Evolutionary conservation across 1,140 invertebrate species (phyloP).

Genomic region (Akabosia matsudoensis): DNA sequence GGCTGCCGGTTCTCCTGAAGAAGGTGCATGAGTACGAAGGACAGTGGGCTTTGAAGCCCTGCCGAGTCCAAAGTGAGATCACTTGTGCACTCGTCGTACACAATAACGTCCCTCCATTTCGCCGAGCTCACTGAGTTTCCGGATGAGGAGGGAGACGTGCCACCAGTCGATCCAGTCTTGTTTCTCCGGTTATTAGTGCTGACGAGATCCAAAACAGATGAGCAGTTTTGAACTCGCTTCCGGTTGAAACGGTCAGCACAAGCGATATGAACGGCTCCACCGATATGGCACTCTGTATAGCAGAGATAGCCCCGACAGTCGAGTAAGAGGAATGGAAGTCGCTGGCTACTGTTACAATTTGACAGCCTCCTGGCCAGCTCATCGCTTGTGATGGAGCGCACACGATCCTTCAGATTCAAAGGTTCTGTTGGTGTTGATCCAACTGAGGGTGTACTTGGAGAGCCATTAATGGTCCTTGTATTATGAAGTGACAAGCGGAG

Average conservation of each 20-base stretch:
- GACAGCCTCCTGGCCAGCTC: slow-evolving; percentile 41
- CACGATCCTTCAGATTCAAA: slow-evolving; percentile 37
- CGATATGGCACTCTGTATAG: slow-evolving; percentile 69
- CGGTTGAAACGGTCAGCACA: slow-evolving; percentile 71
- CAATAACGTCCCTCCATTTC: slow-evolving; percentile 60
- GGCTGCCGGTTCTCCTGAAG: slow-evolving; percentile 69
- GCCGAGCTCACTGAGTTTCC: slow-evolving; percentile 51
- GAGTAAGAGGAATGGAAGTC: slow-evolving; percentile 42
- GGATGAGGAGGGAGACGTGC: slow-evolving; percentile 56
- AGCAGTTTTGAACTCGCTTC: slow-evolving; percentile 59
- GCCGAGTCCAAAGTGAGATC: slow-evolving; percentile 57
- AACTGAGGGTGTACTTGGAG: neutral
- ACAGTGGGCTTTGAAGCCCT: slow-evolving; percentile 60
- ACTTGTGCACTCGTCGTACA: slow-evolving; percentile 66
- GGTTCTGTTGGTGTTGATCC: slow-evolving; percentile 11
- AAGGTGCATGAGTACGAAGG: slow-evolving; percentile 65
- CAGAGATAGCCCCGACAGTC: slow-evolving; percentile 71
- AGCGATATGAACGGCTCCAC: slow-evolving; percentile 70
- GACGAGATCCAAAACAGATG: slow-evolving; percentile 58
- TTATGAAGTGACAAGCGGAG: slow-evolving; percentile 40
- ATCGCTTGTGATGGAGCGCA: slow-evolving; percentile 32
- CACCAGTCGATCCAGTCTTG: slow-evolving; percentile 23
- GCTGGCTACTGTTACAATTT: slow-evolving; percentile 15
- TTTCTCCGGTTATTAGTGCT: slow-evolving; percentile 51
- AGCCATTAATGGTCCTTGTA: slow-evolving; percentile 26